These are phyloP conservation scores for Catostomus latipinnis DNA, from an alignment of 2,797 vertebrate genomes.

Conservation along the genomic window DNA sequence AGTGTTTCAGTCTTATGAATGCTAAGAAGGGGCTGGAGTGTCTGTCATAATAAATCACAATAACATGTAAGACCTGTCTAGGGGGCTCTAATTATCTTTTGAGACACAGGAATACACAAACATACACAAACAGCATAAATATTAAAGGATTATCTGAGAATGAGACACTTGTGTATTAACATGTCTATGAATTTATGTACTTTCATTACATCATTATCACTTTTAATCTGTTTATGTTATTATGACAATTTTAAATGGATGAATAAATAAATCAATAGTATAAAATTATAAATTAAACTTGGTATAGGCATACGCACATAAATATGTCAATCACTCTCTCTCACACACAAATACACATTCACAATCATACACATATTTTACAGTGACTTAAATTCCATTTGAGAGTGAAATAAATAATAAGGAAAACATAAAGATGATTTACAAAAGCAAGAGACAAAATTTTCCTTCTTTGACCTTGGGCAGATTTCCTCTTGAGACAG, in stretches of 20 bases:
- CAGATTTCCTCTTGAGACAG: neutral
- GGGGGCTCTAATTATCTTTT: slow-evolving; percentile 1
- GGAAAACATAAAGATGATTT: slow-evolving; percentile 24
- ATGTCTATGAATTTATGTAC: neutral
- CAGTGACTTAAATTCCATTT: slow-evolving; percentile 2
- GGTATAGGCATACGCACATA: neutral
- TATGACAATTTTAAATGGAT: neutral
- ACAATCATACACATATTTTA: neutral
- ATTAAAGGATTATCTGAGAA: neutral
- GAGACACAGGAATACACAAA: slow-evolving; percentile 26
- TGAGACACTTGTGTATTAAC: neutral
- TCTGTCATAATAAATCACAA: slow-evolving; percentile 42
- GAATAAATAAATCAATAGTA: neutral
- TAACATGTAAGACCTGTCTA: slow-evolving; percentile 26
- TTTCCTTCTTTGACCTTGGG: slow-evolving; percentile 54
- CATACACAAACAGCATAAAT: slow-evolving; percentile 11
- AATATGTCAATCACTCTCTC: neutral
- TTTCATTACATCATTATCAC: slow-evolving; percentile 1
- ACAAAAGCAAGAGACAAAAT: slow-evolving; percentile 14
- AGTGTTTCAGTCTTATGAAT: slow-evolving; percentile 36
- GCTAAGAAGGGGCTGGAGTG: slow-evolving; percentile 31
- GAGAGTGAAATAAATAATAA: slow-evolving; percentile 6
- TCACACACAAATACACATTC: neutral
- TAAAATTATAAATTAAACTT: too few relatives aligned
- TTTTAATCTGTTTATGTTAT: slow-evolving; percentile 21